Conservation (phyloP, 1,140 invertebrate genomes). For the Zaprionus camerounensis region DNA sequence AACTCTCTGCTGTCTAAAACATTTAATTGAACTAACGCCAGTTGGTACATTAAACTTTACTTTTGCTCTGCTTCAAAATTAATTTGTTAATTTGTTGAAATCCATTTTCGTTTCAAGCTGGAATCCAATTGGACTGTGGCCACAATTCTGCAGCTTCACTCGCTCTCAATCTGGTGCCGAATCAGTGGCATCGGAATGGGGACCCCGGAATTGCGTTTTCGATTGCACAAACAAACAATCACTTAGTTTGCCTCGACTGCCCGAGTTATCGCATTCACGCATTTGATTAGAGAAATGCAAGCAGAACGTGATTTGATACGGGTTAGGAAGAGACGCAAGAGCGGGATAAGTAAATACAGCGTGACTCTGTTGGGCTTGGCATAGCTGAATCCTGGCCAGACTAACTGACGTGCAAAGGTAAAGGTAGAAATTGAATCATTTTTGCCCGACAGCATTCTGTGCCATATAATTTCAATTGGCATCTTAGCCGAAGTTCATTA, state of each 20-base stretch:
- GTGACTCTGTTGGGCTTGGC: conserved; percentile 34
- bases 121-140: conserved; percentile 3
- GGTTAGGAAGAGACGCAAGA: conserved; percentile 47
- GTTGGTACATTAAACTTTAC: background rate
- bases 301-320: conserved; percentile 65
- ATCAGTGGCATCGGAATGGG: conserved; percentile 1
- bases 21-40: conserved; percentile 22
- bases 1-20: background rate
- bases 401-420: conserved; percentile 23
- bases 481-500: background rate
- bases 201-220: conserved; percentile 37
- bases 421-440: conserved; percentile 26
- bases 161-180: background rate
- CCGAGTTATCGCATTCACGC: conserved; percentile 45
- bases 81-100: conserved; percentile 33
- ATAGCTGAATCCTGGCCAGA: conserved; percentile 16
- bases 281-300: conserved; percentile 72
- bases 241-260: conserved; percentile 37
- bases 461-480: conserved; percentile 12
- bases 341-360: conserved; percentile 48
- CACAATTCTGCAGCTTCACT: background rate
- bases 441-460: conserved; percentile 19
- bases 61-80: background rate
- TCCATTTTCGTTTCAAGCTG: conserved; percentile 29
- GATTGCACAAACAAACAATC: conserved; percentile 74